Conservation (phyloP, 2,113 vertebrate genomes). For the Microtus pennsylvanicus region DNA sequence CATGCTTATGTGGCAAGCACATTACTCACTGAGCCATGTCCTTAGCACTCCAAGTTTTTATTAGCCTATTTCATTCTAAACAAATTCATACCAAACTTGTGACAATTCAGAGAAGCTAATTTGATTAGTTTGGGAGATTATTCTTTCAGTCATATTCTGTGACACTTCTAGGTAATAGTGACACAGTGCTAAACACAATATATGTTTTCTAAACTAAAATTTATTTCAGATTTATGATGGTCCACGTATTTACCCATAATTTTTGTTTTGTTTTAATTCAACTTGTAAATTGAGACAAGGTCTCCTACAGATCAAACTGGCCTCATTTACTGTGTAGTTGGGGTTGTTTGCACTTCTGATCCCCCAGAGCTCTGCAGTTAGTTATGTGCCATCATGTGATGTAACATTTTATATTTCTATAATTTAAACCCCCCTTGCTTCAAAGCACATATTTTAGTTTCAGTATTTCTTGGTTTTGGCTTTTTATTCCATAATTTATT, state of each 20-base stretch:
- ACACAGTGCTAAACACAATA: neutral
- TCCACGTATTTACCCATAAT: neutral
- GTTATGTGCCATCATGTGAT: neutral
- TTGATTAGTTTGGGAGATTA: slow-evolving; percentile 4
- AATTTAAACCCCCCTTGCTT: neutral
- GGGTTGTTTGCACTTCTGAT: neutral
- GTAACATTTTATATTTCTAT: neutral
- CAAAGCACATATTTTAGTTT: neutral
- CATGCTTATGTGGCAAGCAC: neutral
- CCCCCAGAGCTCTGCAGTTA: too few species aligned
- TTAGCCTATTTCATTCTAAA: neutral
- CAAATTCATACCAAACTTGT: neutral
- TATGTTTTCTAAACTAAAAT: neutral
- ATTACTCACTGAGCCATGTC: neutral
- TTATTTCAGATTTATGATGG: neutral
- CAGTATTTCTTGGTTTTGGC: neutral
- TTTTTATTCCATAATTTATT: neutral
- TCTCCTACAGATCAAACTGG: neutral
- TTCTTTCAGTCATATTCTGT: neutral
- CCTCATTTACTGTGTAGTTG: neutral
- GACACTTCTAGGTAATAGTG: neutral
- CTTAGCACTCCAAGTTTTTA: neutral
- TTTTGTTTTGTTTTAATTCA: neutral
- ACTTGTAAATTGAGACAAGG: neutral
- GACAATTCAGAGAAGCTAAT: neutral